These are phyloP conservation scores for Nannobrachium achirus DNA, from an alignment of 2,113 vertebrate species.

Conservation along the genomic window DNA sequence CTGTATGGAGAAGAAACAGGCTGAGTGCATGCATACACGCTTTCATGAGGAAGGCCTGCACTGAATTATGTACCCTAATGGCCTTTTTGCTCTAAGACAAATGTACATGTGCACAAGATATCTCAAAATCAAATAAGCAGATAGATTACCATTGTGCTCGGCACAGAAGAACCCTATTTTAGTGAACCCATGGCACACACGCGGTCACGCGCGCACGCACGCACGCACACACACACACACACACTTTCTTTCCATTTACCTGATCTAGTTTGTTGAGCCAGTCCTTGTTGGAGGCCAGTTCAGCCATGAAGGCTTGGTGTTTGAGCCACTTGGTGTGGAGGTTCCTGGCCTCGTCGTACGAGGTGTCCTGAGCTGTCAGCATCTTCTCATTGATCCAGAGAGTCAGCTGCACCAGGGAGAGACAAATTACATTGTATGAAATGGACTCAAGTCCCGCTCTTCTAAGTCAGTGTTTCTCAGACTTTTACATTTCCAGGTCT, in stretches of 20 bases:
- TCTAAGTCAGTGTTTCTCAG: too few species aligned
- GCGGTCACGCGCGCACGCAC: background rate
- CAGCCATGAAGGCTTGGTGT: slow-evolving; percentile 93
- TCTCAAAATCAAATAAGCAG: background rate
- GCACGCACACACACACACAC: background rate
- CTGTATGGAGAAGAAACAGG: slow-evolving; percentile 64
- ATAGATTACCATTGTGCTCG: background rate
- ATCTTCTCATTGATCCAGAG: slow-evolving; percentile 98
- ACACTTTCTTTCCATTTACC: slow-evolving; percentile 67
- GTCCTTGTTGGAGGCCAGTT: slow-evolving; percentile 89
- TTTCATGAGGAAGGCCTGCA: too few species aligned
- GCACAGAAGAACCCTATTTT: background rate
- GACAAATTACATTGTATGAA: background rate
- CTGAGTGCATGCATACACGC: too few species aligned
- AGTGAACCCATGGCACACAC: background rate
- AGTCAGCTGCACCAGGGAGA: slow-evolving; percentile 78
- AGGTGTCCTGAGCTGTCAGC: slow-evolving; percentile 91
- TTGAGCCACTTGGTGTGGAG: slow-evolving; percentile 96
- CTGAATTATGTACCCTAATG: too few species aligned
- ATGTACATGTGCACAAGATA: background rate
- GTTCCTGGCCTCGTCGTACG: slow-evolving; percentile 89
- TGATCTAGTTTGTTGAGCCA: slow-evolving; percentile 89
- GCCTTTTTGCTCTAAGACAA: background rate
- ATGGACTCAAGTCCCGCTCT: background rate
- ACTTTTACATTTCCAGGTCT: too few species aligned